Conservation (phyloP, 2,113 vertebrate genomes). For the Panthera leo region DNA sequence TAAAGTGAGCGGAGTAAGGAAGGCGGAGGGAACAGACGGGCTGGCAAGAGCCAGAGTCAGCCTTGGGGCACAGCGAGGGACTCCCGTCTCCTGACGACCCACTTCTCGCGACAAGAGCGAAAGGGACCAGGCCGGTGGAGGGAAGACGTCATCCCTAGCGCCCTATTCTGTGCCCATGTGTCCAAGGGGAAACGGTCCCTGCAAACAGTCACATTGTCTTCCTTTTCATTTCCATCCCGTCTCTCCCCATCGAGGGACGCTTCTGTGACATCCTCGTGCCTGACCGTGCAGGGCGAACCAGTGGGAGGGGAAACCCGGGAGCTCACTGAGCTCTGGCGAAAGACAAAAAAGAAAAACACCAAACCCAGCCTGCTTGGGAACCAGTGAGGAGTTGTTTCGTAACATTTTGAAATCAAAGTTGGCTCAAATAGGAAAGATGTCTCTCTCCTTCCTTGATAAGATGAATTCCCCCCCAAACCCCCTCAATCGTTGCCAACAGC, state of each 20-base stretch:
- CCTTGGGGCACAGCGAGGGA: fast-evolving
- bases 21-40: fast-evolving
- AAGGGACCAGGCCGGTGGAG: fast-evolving
- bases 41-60: fast-evolving
- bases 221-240: not conserved
- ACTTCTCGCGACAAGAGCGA: not conserved
- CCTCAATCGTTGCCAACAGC: constrained; percentile 13
- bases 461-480: not conserved
- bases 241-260: fast-evolving
- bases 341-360: not conserved
- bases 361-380: not conserved
- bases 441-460: constrained; percentile 75
- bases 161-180: fast-evolving
- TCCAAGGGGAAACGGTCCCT: not conserved
- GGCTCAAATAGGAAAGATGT: constrained; percentile 57
- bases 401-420: constrained; percentile 72
- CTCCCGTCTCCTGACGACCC: fast-evolving
- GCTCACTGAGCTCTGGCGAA: not conserved
- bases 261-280: not conserved
- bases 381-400: constrained; percentile 48
- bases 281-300: fast-evolving
- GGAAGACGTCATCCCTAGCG: fast-evolving
- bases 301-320: not conserved
- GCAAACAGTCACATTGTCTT: fast-evolving
- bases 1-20: not conserved